Evolutionary conservation across 2,113 vertebrate species (phyloP).

Genomic region (Tachysurus vachellii): DNA sequence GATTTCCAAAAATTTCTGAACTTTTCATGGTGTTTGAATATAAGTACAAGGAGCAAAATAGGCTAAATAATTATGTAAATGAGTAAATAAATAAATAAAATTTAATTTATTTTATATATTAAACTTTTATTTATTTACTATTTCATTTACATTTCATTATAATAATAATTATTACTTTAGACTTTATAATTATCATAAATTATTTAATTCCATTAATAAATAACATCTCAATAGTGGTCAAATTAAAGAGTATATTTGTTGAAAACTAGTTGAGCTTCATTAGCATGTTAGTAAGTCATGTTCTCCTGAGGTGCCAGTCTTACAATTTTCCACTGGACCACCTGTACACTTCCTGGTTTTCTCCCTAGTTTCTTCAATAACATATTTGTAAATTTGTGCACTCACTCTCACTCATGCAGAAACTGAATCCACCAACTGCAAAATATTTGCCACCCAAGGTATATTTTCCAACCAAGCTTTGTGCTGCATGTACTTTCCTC

Average conservation of each 20-base stretch:
- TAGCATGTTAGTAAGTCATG: background rate
- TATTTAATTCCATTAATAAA: background rate
- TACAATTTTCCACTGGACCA: background rate
- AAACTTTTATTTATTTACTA: background rate
- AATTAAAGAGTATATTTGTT: background rate
- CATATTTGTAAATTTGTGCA: slow-evolving; percentile 1
- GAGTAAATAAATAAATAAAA: no score
- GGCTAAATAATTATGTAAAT: no score
- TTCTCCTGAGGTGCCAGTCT: background rate
- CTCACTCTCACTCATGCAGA: slow-evolving; percentile 19
- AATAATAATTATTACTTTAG: background rate
- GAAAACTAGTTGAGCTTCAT: background rate
- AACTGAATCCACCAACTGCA: slow-evolving; percentile 29
- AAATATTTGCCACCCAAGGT: slow-evolving; percentile 39
- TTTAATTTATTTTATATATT: background rate
- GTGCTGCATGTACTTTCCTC: slow-evolving; percentile 42
- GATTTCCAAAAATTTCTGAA: no score
- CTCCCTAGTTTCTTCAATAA: background rate
- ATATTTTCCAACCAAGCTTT: slow-evolving; percentile 45
- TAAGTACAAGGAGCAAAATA: no score
- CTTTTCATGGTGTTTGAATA: no score
- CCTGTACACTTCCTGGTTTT: background rate
- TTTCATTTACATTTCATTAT: no score
- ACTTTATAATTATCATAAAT: background rate
- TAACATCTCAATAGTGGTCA: background rate